phyloP scores from a whole-genome alignment of 2,888 invertebrate genomes.

The Pachydiplax longipennis region DNA sequence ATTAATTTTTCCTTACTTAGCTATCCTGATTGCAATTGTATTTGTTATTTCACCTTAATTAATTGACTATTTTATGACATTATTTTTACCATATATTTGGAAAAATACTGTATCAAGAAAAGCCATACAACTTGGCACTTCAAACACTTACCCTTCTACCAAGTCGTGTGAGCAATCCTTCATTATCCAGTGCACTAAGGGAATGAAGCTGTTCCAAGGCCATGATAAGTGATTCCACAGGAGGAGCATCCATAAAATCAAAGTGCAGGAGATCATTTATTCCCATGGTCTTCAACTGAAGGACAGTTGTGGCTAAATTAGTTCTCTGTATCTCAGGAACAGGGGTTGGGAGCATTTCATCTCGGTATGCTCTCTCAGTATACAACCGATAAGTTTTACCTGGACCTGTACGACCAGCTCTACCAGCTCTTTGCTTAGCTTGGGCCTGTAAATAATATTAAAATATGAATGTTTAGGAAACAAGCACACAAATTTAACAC shows the following conservation, averaged over 20 bases:
- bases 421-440: conserved; percentile 95
- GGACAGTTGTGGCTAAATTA: conserved; percentile 93
- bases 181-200: conserved; percentile 94
- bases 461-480: background rate
- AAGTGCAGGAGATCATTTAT: conserved; percentile 98
- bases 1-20: too few relatives aligned
- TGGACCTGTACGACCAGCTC: conserved; percentile 97
- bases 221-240: conserved; percentile 96
- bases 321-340: conserved; percentile 99
- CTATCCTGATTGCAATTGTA: too few relatives aligned
- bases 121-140: too few relatives aligned
- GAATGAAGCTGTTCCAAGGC: conserved; percentile 97
- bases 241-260: conserved; percentile 99
- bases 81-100: too few relatives aligned
- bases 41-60: too few relatives aligned
- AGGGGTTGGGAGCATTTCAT: conserved; percentile 98
- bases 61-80: too few relatives aligned
- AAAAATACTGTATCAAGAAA: too few relatives aligned
- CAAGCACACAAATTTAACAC: too few relatives aligned
- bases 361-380: conserved; percentile 96
- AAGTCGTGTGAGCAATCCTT: conserved; percentile 83
- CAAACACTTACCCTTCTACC: conserved; percentile 70
- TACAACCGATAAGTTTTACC: conserved; percentile 97
- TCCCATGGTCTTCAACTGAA: conserved; percentile 99
- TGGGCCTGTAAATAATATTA: conserved; percentile 71